Base-by-base conservation (phyloP, 1,140 invertebrate species). In the Parasteatoda tepidariorum region DNA sequence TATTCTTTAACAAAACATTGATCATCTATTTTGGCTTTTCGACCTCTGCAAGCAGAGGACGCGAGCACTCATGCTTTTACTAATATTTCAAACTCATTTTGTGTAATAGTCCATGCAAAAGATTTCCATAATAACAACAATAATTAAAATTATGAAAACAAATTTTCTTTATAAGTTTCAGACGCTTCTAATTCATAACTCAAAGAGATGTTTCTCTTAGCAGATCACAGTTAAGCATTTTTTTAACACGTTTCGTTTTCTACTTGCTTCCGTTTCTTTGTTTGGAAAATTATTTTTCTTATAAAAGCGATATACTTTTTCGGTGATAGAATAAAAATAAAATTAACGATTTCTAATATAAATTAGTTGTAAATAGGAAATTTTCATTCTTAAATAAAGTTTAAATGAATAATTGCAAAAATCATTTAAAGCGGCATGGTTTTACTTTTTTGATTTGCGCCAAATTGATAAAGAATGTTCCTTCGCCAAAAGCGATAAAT, bases 11-110 rank as follows among this genome's bases (percentile, higher is more conserved):
- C 24, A 76, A 79, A 70, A 68, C 66, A 81, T 70, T 59, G 24
- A 79, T 66, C 64, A 67, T 67, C 24, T 24, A 41, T 68, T 34
- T 70, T 70, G 78, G 78, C 66, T 81, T 70, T 70, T 61, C 78
- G 66, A 70, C 78, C 78, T 81, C 78, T 81, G 78, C 78, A 81
- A 81, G 78, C 78, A 81, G 78, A 81, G 78, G 78, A 48, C 78
- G 78, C 9, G 66, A 70, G 66, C 78, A 34, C 78, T 81, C 78
- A 81, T 81, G 66, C 54, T 31, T 70, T 55, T 41, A 41, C 24
- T 54, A 31, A 6, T 64, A 66, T 9, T 15, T 28, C 48, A 61
- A 41, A n/a, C 24, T 18, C 74, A 76, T 76, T 66, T 30, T 64
- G 59, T 66, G 11, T 2, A 28, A n/a, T 11, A 48, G 18, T 48